phyloP scores from a whole-genome alignment of 2,888 invertebrate species.

The Atherix ibis region DNA sequence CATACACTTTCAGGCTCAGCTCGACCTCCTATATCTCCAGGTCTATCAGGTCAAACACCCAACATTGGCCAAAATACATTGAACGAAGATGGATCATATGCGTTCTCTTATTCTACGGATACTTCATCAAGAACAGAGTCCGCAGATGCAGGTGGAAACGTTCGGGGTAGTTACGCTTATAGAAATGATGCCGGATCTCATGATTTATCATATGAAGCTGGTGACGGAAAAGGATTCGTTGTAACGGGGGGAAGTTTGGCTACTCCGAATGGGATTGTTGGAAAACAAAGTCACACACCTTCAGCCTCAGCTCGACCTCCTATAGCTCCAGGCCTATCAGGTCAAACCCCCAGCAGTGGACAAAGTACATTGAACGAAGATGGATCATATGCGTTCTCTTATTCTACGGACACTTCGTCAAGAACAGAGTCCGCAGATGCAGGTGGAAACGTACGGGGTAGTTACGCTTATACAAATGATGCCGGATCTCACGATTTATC shows the following conservation, averaged over 20 bases:
- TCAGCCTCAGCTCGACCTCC: not conserved
- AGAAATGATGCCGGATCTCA: conserved; percentile 54
- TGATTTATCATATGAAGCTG: conserved; percentile 57
- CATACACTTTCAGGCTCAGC: not conserved
- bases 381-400: conserved; percentile 21
- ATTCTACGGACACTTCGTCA: conserved; percentile 20
- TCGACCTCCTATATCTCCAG: not conserved
- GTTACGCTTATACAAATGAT: conserved; percentile 53
- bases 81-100: conserved; percentile 14
- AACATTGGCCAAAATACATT: conserved; percentile 13
- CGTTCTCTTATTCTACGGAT: conserved; percentile 21
- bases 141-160: conserved; percentile 23
- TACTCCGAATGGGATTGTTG: too few species aligned
- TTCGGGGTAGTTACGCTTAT: conserved; percentile 46
- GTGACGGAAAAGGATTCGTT: conserved; percentile 49
- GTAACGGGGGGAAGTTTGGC: conserved; percentile 28
- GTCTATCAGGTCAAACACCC: not conserved
- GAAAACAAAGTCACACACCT: not conserved
- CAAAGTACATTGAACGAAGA: conserved; percentile 10
- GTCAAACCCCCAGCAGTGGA: not conserved
- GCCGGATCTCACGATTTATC: conserved; percentile 56
- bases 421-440: conserved; percentile 24
- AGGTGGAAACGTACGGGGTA: conserved; percentile 33
- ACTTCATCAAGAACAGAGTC: conserved; percentile 24
- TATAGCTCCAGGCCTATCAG: not conserved